Evolutionary conservation across 2,797 vertebrate species (phyloP).

Genomic region (Ambastaia sidthimunki): DNA sequence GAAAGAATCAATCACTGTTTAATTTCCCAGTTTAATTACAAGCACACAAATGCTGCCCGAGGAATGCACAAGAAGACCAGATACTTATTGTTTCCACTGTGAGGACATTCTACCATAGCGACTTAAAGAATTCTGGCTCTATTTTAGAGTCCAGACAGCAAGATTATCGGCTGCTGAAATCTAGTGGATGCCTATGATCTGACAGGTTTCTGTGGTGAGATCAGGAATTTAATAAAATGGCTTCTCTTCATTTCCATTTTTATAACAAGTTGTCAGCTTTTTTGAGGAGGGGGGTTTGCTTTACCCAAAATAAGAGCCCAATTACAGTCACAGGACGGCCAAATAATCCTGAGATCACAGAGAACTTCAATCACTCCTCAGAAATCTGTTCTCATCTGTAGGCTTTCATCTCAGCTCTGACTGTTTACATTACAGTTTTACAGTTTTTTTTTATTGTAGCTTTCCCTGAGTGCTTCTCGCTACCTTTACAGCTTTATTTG

Average conservation of each 20-base stretch:
- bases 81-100: slow-evolving; percentile 52
- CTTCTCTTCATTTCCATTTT: slow-evolving; percentile 73
- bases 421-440: slow-evolving; percentile 46
- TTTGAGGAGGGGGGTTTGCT: slow-evolving; percentile 70
- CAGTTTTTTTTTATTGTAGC: neutral
- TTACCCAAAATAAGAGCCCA: slow-evolving; percentile 68
- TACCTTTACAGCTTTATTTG: neutral
- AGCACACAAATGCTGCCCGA: slow-evolving; percentile 54
- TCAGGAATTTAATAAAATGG: slow-evolving; percentile 63
- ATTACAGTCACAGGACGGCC: slow-evolving; percentile 74
- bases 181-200: slow-evolving; percentile 60
- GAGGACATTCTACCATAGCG: slow-evolving; percentile 42
- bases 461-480: neutral
- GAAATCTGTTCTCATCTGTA: slow-evolving; percentile 64
- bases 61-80: slow-evolving; percentile 46
- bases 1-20: slow-evolving; percentile 60
- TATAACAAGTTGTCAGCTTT: slow-evolving; percentile 70
- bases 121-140: slow-evolving; percentile 51
- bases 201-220: slow-evolving; percentile 57
- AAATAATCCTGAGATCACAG: slow-evolving; percentile 71
- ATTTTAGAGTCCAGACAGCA: slow-evolving; percentile 54
- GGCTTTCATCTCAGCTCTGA: slow-evolving; percentile 50
- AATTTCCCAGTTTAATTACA: slow-evolving; percentile 69
- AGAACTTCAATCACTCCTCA: slow-evolving; percentile 69
- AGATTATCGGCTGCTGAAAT: slow-evolving; percentile 66